Evolutionary conservation across 2,797 vertebrate genomes (phyloP).

Genomic region (Zalophus californianus): DNA sequence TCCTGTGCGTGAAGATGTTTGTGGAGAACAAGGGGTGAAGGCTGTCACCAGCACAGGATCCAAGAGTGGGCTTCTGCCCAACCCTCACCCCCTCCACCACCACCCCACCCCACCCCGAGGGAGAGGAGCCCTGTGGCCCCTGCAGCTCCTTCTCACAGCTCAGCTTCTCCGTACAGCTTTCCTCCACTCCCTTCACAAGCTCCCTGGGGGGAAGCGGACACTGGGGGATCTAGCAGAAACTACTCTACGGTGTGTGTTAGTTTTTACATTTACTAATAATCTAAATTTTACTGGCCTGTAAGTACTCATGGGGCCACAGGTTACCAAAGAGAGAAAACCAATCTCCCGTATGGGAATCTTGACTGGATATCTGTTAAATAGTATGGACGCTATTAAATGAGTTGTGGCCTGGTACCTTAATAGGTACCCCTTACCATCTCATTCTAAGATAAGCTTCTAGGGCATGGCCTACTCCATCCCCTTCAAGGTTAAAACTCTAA

Average conservation of each 20-base stretch:
- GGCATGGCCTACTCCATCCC: not conserved
- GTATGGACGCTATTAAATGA: not conserved
- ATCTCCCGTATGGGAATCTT: not conserved
- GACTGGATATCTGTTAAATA: not conserved
- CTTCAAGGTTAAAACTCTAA: not conserved
- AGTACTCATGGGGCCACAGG: not conserved
- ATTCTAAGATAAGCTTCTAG: not conserved
- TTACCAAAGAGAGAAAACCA: not conserved
- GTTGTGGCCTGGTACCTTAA: not conserved
- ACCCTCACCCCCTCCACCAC: too few relatives aligned
- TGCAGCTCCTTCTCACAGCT: not conserved
- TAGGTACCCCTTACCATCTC: not conserved
- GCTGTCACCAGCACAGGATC: not conserved
- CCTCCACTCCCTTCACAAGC: not conserved
- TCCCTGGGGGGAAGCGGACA: not conserved
- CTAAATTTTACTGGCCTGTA: slow-evolving; percentile 42
- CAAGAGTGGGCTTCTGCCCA: not conserved
- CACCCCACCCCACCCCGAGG: too few relatives aligned
- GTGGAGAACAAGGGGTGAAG: not conserved
- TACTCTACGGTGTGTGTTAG: not conserved
- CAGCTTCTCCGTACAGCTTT: not conserved
- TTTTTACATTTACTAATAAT: slow-evolving; percentile 35
- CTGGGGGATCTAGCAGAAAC: not conserved
- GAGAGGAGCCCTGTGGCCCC: not conserved
- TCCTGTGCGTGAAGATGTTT: not conserved